Evolutionary conservation across 2,113 vertebrate genomes (phyloP).

Genomic region (Pygoscelis adeliae): DNA sequence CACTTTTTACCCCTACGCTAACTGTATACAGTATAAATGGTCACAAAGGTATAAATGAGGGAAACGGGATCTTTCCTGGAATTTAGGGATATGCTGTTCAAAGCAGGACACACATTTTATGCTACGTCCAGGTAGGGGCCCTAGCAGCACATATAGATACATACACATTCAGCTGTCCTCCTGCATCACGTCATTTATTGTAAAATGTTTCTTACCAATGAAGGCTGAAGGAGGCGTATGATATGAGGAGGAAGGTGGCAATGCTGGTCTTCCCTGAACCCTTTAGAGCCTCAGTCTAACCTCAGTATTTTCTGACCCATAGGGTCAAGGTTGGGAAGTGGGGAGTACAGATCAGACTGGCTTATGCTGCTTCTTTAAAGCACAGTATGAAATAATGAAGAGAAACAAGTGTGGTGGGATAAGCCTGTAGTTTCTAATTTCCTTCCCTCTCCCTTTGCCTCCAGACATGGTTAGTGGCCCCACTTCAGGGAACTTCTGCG

Average conservation of each 20-base stretch:
- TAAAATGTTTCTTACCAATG: background rate
- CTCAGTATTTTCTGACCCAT: background rate
- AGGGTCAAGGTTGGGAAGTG: background rate
- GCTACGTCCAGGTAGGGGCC: background rate
- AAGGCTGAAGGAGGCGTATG: background rate
- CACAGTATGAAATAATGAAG: background rate
- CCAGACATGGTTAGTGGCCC: background rate
- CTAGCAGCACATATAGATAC: background rate
- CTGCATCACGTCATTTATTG: accelerated
- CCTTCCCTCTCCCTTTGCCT: background rate
- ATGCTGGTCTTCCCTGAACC: background rate
- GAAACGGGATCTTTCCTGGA: background rate
- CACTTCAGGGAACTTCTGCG: background rate
- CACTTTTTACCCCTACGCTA: background rate
- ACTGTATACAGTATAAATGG: background rate
- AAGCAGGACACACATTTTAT: background rate
- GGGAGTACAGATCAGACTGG: background rate
- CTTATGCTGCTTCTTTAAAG: background rate
- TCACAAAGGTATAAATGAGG: background rate
- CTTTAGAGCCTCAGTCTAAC: background rate
- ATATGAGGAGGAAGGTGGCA: background rate
- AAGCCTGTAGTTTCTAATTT: background rate
- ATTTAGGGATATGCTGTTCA: background rate
- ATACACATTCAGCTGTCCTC: background rate
- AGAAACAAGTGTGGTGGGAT: background rate